A percentile compares a stretch with the other conserved stretches of the same genome.
Evolutionary conservation across 2,888 invertebrate species (phyloP).

Genomic region (Elmis aenea): DNA sequence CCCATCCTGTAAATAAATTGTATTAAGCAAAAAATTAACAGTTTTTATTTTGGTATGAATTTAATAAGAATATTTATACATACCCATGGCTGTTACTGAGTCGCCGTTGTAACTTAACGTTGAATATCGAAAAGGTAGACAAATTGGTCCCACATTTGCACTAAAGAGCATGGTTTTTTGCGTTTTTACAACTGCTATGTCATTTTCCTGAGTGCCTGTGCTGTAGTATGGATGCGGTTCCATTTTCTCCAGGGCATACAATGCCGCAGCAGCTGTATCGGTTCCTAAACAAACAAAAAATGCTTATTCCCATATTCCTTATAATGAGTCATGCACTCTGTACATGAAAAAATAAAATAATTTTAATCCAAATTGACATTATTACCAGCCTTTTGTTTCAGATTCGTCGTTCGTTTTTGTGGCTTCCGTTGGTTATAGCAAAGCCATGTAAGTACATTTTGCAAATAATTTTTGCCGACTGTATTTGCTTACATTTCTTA

Average conservation of each 20-base stretch:
- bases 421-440: too few species aligned
- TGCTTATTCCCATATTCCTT: too few species aligned
- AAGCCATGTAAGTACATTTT: too few species aligned
- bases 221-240: constrained; percentile 46
- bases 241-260: constrained; percentile 40
- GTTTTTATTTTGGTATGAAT: constrained; percentile 1
- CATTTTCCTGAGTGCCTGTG: constrained; percentile 40
- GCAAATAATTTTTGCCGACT: too few species aligned
- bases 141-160: constrained; percentile 55
- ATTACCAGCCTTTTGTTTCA: too few species aligned
- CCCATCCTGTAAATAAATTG: constrained; percentile 54
- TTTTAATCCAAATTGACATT: too few species aligned
- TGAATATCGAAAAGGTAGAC: constrained; percentile 57
- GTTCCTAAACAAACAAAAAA: constrained; percentile 42
- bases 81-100: constrained; percentile 49
- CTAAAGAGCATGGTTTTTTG: constrained; percentile 46
- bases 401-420: too few species aligned
- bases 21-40: not conserved
- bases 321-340: too few species aligned
- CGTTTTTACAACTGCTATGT: constrained; percentile 52
- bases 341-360: too few species aligned
- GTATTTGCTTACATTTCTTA: too few species aligned
- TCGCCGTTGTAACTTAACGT: constrained; percentile 38
- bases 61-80: constrained; percentile 17
- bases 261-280: constrained; percentile 48